Evolutionary conservation across 2,888 invertebrate genomes (phyloP), one percentile per base, ranked within the genome.

Genomic region (Nebria salina): DNA sequence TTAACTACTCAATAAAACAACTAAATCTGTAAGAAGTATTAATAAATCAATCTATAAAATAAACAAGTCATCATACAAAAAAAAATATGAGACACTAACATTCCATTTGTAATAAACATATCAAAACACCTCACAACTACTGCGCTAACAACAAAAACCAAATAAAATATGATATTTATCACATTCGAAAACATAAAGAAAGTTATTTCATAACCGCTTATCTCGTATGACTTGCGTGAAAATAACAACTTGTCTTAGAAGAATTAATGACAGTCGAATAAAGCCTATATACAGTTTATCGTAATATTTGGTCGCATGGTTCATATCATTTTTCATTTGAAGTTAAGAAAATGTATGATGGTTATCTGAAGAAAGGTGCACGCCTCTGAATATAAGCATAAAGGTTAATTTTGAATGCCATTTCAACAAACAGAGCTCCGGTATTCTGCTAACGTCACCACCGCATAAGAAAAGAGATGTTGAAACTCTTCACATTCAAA

Each of bases 201-300:
- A 54, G 54, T 54, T 54, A 54, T 54, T 54, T 54, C 54, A 8
- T 13, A 54, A 54, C 54, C 54, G 8, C 54, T 54, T 54, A 54
- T 54, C 54, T 11, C 54, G 54, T 54, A 54, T 13, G 54, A 54
- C 54, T 20, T 54, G 54, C 54, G 34, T 34, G 34, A 34, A 34
- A 34, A 54, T 54, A 54, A 54, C 8, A 13, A 54, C 54, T 54
- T 54, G 54, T 54, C 54, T 54, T 11, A 54, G 54, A 11, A 54
- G 54, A 54, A 54, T 54, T 54, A 54, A 54, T 54, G 54, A 54
- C 54, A 54, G 54, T 54, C 54, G 54, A 54, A 54, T 54, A 54
- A 54, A 54, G 54, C 13, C 54, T 54, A 54, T 54, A 54, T 54
- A 54, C 6, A 11, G 13, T 54, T 8, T 54, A 54, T 11, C 8